phyloP scores from a whole-genome alignment of 2,113 vertebrate genomes.

The Garra rufa region DNA sequence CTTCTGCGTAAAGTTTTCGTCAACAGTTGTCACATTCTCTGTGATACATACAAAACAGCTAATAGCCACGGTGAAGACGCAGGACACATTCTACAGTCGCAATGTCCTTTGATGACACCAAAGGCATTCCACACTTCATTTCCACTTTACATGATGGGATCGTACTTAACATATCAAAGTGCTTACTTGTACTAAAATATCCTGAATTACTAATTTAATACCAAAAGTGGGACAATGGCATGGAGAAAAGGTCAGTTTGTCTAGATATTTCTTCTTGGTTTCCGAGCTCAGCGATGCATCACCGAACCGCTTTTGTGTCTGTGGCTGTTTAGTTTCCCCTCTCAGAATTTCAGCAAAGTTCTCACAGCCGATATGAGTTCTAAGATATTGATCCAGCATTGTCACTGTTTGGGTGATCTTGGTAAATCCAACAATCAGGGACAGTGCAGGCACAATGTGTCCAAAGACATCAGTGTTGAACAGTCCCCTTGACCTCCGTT shows the following conservation, averaged over 20 bases:
- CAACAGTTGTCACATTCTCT: conserved; percentile 92
- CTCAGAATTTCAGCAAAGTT: conserved; percentile 75
- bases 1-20: conserved; percentile 77
- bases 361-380: conserved; percentile 78
- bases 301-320: conserved; percentile 75
- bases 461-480: conserved; percentile 85
- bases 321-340: conserved; percentile 64
- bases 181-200: conserved; percentile 97
- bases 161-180: conserved; percentile 98
- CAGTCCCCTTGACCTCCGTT: conserved; percentile 67
- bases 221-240: conserved; percentile 92
- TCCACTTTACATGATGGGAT: conserved; percentile 85
- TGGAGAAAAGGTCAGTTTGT: conserved; percentile 90
- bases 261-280: conserved; percentile 76
- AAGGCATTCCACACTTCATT: conserved; percentile 81
- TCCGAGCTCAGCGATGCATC: conserved; percentile 76
- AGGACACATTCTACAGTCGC: conserved; percentile 78
- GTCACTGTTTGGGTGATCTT: conserved; percentile 73
- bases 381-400: conserved; percentile 82
- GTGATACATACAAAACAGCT: conserved; percentile 84
- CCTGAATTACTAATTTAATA: conserved; percentile 97
- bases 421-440: conserved; percentile 83
- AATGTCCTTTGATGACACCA: conserved; percentile 74
- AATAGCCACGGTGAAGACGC: conserved; percentile 75
- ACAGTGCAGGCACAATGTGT: conserved; percentile 88